phyloP scores from a whole-genome alignment of 2,888 invertebrate species.

The Drosophila flavopinicola region DNA sequence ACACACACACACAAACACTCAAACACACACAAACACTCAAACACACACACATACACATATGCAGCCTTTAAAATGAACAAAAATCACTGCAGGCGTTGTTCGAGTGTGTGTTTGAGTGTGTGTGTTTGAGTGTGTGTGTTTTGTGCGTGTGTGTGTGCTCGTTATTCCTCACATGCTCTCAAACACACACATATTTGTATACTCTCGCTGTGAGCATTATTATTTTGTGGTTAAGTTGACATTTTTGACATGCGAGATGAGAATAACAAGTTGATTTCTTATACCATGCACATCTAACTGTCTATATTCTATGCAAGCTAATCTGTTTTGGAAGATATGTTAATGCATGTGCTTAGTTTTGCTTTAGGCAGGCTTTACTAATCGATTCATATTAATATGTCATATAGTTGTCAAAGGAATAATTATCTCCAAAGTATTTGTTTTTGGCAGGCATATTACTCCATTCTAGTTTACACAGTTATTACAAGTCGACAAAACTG shows the following conservation, averaged over 20 bases:
- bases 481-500: no score
- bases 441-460: no score
- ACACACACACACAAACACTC: not conserved
- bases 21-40: not conserved
- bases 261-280: not conserved
- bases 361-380: not conserved
- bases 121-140: not conserved
- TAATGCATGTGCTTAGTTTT: not conserved
- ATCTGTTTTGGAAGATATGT: no score
- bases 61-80: slow-evolving; percentile 40
- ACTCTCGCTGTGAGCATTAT: not conserved
- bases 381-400: no score
- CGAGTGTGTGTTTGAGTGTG: not conserved
- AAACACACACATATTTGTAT: slow-evolving; percentile 3
- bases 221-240: not conserved
- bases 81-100: slow-evolving; percentile 65
- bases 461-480: no score
- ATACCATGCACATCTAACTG: not conserved
- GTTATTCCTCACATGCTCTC: slow-evolving; percentile 11
- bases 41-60: slow-evolving; percentile 3
- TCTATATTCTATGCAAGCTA: not conserved
- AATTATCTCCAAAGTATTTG: no score
- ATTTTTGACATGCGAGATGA: not conserved
- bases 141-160: no score
- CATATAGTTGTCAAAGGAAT: no score